These are phyloP conservation scores for Mormyrus iriodes DNA, from an alignment of 2,113 vertebrate genomes.

Conservation along the genomic window DNA sequence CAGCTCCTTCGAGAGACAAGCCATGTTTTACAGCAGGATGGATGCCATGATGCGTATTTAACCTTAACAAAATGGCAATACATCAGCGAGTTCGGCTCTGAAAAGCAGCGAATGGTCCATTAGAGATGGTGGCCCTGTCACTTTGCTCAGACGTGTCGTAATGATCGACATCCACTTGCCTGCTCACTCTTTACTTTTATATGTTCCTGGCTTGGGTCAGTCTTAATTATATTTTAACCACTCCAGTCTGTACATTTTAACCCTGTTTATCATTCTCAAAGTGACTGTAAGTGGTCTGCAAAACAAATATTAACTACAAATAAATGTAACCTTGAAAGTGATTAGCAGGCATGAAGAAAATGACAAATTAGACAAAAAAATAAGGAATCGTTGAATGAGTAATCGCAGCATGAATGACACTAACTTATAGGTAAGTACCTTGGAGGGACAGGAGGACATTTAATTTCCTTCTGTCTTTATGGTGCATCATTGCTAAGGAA, in stretches of 20 bases:
- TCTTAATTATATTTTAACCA: constrained; percentile 12
- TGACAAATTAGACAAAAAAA: background rate
- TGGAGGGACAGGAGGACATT: background rate
- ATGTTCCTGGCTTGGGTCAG: background rate
- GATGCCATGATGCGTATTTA: constrained; percentile 38
- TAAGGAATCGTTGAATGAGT: background rate
- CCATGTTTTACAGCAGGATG: constrained; percentile 33
- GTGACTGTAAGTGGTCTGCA: background rate
- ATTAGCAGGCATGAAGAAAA: background rate
- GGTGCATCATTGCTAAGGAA: background rate
- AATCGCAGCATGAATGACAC: background rate
- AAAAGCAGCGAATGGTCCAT: constrained; percentile 4
- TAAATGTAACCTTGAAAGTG: constrained; percentile 1
- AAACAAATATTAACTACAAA: constrained; percentile 10
- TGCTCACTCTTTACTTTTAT: background rate
- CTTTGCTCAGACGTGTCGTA: background rate
- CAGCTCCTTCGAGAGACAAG: constrained; percentile 37
- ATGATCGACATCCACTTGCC: background rate
- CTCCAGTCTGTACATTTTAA: background rate
- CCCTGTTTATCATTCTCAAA: background rate
- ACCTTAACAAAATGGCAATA: constrained; percentile 40
- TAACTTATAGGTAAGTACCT: background rate
- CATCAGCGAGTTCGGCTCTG: constrained; percentile 17
- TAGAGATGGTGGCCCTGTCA: constrained; percentile 8
- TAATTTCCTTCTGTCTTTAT: background rate